phyloP scores from a whole-genome alignment of 1,140 invertebrate genomes.

The Delia radicum region DNA sequence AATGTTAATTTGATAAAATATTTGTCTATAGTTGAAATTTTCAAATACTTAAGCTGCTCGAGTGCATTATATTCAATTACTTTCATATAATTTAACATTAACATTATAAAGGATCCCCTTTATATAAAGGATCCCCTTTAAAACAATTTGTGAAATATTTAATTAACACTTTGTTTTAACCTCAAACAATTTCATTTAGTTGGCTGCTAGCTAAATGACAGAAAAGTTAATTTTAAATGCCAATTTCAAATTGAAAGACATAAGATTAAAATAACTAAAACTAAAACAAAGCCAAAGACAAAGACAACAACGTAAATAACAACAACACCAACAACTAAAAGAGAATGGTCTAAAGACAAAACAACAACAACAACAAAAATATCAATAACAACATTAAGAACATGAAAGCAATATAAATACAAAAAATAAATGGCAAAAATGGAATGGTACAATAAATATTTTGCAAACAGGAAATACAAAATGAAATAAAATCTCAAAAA shows the following conservation, averaged over 20 bases:
- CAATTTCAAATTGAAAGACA: constrained; percentile 21
- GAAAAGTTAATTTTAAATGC: constrained; percentile 21
- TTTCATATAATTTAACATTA: too few relatives aligned
- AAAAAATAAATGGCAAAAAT: background rate
- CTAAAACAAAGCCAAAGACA: background rate
- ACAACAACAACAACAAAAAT: background rate
- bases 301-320: background rate
- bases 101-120: too few relatives aligned
- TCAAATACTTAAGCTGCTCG: too few relatives aligned
- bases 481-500: constrained; percentile 1
- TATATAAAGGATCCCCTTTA: too few relatives aligned
- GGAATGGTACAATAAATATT: constrained; percentile 2
- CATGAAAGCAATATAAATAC: background rate
- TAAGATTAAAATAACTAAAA: constrained; percentile 16
- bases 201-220: constrained; percentile 9
- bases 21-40: too few relatives aligned
- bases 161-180: constrained; percentile 2
- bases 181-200: constrained; percentile 10
- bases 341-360: background rate
- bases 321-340: background rate
- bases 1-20: too few relatives aligned
- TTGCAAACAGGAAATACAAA: background rate
- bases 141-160: background rate
- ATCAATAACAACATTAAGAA: background rate
- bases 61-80: too few relatives aligned